phyloP scores from a whole-genome alignment of 2,888 invertebrate genomes.

The Eristalis arbustorum region DNA sequence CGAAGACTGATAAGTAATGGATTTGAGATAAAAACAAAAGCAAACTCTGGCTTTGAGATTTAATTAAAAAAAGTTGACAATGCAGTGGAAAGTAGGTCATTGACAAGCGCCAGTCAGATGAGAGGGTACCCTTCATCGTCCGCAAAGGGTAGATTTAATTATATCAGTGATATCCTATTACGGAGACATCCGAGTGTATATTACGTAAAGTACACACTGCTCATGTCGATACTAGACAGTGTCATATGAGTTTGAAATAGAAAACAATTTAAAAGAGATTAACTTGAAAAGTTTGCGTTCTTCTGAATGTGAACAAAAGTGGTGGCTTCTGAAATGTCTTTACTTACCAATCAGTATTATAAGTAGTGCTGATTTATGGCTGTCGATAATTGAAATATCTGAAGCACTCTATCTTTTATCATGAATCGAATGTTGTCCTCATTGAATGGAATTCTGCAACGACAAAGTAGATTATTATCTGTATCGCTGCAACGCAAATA shows the following conservation, averaged over 20 bases:
- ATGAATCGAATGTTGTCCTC: too few relatives aligned
- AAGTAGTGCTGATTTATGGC: too few relatives aligned
- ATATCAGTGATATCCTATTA: slow-evolving; percentile 32
- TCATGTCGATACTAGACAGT: background rate
- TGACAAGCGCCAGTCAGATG: slow-evolving; percentile 39
- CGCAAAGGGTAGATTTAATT: slow-evolving; percentile 49
- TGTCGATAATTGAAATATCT: too few relatives aligned
- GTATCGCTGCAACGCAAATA: too few relatives aligned
- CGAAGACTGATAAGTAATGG: background rate
- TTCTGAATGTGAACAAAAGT: background rate
- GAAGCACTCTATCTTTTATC: too few relatives aligned
- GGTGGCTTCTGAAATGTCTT: too few relatives aligned
- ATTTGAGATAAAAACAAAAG: slow-evolving; percentile 15
- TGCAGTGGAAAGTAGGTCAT: slow-evolving; percentile 59
- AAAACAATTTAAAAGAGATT: background rate
- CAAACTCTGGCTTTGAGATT: slow-evolving; percentile 43
- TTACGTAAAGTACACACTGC: background rate
- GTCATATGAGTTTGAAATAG: background rate
- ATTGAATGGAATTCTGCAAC: too few relatives aligned
- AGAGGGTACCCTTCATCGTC: background rate
- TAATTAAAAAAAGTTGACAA: slow-evolving; percentile 68
- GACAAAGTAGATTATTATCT: too few relatives aligned
- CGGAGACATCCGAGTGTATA: slow-evolving; percentile 2
- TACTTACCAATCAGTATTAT: too few relatives aligned
- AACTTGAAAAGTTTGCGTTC: background rate